Percentiles rank a stretch among this genome's conserved stretches.
phyloP scores from a whole-genome alignment of 1,140 invertebrate species.

The Xylocopa sonorina region DNA sequence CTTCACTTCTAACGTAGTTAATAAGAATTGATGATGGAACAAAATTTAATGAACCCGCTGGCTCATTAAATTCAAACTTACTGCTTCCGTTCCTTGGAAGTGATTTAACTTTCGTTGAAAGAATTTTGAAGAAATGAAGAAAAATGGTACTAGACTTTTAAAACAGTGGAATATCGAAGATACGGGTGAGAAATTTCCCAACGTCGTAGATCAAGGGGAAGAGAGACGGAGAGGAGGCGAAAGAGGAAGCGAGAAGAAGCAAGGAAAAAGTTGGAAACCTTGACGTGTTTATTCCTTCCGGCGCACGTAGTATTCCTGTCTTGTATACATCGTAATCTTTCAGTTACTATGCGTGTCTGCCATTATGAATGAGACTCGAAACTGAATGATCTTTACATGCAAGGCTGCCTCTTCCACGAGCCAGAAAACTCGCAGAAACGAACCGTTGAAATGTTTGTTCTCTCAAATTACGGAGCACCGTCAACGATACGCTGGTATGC shows the following conservation, averaged over 20 bases:
- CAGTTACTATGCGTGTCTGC: slow-evolving; percentile 34
- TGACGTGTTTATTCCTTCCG: slow-evolving; percentile 49
- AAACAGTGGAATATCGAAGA: not conserved
- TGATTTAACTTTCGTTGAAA: not conserved
- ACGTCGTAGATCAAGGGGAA: too few species aligned
- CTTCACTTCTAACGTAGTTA: too few species aligned
- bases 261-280: slow-evolving; percentile 28
- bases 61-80: too few species aligned
- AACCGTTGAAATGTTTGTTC: not conserved
- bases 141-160: too few species aligned
- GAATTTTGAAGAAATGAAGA: not conserved
- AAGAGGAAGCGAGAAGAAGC: not conserved
- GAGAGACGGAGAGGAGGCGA: too few species aligned
- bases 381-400: slow-evolving; percentile 30
- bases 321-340: slow-evolving; percentile 47
- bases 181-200: not conserved
- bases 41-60: too few species aligned
- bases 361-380: slow-evolving; percentile 38
- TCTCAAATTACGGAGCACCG: not conserved
- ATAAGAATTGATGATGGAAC: too few species aligned
- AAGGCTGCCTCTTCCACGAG: slow-evolving; percentile 1
- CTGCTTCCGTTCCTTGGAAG: too few species aligned
- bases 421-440: not conserved
- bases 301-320: slow-evolving; percentile 45
- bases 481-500: not conserved